A percentile compares a stretch with the other conserved stretches of the same genome.
Conservation (phyloP, 1,140 invertebrate species). For the honey bee (Apis mellifera) region DNA sequence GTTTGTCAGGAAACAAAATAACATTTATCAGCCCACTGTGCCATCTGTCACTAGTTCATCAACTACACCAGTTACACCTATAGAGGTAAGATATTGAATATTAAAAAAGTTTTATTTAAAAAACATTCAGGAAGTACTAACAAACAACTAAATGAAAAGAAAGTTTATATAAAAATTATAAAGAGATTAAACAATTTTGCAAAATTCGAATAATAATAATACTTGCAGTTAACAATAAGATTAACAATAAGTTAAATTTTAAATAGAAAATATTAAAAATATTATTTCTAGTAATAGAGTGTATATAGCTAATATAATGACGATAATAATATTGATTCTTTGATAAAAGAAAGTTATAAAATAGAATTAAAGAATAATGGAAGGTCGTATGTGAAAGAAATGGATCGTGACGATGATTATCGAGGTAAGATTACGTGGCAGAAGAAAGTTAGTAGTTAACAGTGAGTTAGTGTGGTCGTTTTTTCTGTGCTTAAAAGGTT, state of each 20-base stretch:
- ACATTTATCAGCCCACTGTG: conserved; percentile 64
- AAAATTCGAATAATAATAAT: too few relatives aligned
- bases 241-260: too few relatives aligned
- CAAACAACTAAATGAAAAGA: not conserved
- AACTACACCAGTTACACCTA: conserved; percentile 71
- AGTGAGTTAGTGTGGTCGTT: conserved; percentile 59
- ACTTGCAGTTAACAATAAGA: too few relatives aligned
- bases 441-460: conserved; percentile 48
- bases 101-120: not conserved
- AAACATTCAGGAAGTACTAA: not conserved
- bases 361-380: not conserved
- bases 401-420: conserved; percentile 33
- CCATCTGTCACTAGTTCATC: conserved; percentile 72
- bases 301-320: not conserved
- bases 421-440: conserved; percentile 49
- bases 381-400: conserved; percentile 23
- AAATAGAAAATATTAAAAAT: too few relatives aligned
- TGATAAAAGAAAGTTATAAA: not conserved
- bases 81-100: conserved; percentile 68
- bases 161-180: too few relatives aligned
- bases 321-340: not conserved
- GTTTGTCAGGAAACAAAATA: conserved; percentile 73
- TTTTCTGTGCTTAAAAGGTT: conserved; percentile 61
- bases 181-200: too few relatives aligned
- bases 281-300: too few relatives aligned